Percentiles rank a stretch among this genome's conserved stretches.
phyloP scores from a whole-genome alignment of 2,113 vertebrate genomes.

The Bungarus multicinctus region DNA sequence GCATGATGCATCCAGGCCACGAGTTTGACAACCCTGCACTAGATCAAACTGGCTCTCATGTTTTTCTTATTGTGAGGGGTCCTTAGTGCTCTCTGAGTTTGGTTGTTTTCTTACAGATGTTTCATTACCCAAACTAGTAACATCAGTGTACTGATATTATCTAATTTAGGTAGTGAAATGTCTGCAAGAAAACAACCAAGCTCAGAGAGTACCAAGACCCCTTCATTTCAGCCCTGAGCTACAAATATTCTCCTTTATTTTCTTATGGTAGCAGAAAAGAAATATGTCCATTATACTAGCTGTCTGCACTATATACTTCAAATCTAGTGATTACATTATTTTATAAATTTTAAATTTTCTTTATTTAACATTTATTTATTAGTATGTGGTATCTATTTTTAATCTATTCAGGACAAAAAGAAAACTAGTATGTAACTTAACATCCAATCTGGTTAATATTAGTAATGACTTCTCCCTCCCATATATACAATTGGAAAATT shows the following conservation, averaged over 20 bases:
- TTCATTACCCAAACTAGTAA: too few relatives aligned
- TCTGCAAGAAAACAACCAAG: too few relatives aligned
- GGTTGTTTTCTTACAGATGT: too few relatives aligned
- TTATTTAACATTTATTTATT: neutral
- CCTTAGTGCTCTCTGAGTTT: too few relatives aligned
- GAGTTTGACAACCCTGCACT: too few relatives aligned
- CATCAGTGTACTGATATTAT: too few relatives aligned
- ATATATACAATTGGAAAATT: neutral
- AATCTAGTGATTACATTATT: neutral
- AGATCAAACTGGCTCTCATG: neutral
- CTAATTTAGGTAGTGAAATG: too few relatives aligned
- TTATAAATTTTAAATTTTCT: neutral
- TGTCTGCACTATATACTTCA: neutral
- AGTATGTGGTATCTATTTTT: neutral
- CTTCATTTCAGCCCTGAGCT: too few relatives aligned
- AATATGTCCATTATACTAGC: neutral
- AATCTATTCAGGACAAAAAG: neutral
- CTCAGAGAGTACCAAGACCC: too few relatives aligned
- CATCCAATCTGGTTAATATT: neutral
- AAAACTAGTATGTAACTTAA: neutral
- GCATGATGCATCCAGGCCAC: too few relatives aligned
- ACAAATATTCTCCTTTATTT: too few relatives aligned
- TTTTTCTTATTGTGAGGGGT: neutral
- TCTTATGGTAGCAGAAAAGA: neutral
- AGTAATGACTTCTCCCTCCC: neutral